Evolutionary conservation across 2,113 vertebrate species (phyloP).

Genomic region (Sterrhoptilus dennistouni): DNA sequence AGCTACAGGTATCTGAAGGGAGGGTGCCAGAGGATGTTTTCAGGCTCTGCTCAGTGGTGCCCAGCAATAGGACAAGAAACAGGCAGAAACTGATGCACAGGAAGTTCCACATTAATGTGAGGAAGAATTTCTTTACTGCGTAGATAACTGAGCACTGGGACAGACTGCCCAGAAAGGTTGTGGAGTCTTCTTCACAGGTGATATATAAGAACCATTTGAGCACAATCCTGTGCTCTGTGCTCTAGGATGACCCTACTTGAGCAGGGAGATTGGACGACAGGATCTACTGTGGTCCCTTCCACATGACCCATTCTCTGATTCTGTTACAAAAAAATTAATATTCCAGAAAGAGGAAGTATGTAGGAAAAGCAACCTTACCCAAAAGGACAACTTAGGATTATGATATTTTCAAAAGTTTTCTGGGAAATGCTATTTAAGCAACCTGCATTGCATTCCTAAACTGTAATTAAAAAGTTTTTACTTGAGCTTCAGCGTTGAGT

Average conservation of each 20-base stretch:
- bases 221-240: not conserved
- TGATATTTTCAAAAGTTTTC: not conserved
- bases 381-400: not conserved
- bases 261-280: not conserved
- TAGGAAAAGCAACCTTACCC: not conserved
- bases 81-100: not conserved
- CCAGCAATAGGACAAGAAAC: not conserved
- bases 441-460: not conserved
- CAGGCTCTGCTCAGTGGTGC: not conserved
- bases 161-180: not conserved
- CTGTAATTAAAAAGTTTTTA: not conserved
- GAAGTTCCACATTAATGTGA: not conserved
- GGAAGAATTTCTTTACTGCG: not conserved
- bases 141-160: not conserved
- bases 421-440: not conserved
- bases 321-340: not conserved
- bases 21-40: not conserved
- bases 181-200: not conserved
- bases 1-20: not conserved
- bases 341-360: not conserved
- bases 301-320: not conserved
- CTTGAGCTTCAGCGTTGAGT: not conserved
- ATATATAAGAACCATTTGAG: not conserved
- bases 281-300: not conserved
- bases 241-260: not conserved